Base-by-base conservation (phyloP, 2,888 invertebrate genomes). In the Argyra leucocephala region DNA sequence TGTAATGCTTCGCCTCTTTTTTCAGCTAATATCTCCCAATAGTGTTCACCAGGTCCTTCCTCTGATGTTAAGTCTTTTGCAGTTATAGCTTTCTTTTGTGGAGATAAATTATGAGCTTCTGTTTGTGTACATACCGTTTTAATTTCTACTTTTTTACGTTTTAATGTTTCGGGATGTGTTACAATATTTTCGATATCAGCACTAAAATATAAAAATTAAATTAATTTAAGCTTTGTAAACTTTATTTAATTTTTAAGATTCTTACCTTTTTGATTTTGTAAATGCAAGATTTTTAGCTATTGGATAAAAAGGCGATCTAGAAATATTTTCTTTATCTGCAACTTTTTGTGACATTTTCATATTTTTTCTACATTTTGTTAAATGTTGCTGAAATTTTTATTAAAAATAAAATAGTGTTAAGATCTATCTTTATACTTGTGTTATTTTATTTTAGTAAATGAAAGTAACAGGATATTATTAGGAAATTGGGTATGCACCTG, bases 11-110 rank as follows among this genome's bases (percentile, higher is more conserved):
- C 80, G 66, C 88, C 84, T 67, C 91, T 83, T 72, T 87, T 87
- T 75, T 89, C 90, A 24, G 91, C 89, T 68, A 91, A 75, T 61
- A 85, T 80, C 77, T 89, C 82, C 89, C 90, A 92, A 75, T 91
- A 92, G 68, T 85, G 84, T 73, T 87, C 86, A 66, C 89, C 86
- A 4, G 91, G 87, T 57, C 83, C 84, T 66, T 83, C 84, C 66
- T 86, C 85, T 59, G 86, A 85, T 1, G 87, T 90, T 48, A 91
- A 81, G 75, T 91, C 91, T 70, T 86, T 85, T 12, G 79, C 83
- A 62, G 86, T 84, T 57, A 90, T 83, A 81, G 72, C 48, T 26
- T 67, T 65, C 60, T 71, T 71, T 18, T 67, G 66, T 1, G 73
- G 71, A 70, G 63, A 63, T 1, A 63, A 24, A 9, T 63, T 57